A percentile compares a stretch with the other conserved stretches of the same genome.
Evolutionary conservation across 2,888 invertebrate genomes (phyloP).

Genomic region (Neoscelio sp.): DNA sequence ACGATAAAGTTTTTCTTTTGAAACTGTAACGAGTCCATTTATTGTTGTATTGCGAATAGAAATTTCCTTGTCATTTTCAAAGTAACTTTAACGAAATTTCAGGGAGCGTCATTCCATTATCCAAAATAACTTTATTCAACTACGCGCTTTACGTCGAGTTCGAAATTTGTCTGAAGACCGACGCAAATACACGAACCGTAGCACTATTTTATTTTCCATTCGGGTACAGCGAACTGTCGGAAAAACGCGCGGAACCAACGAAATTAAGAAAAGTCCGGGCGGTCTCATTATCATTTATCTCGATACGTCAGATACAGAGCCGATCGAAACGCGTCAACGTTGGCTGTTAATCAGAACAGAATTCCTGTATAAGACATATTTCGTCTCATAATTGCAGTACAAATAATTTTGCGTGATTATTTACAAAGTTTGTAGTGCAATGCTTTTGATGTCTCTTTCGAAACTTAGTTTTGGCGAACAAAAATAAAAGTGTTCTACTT

Average conservation of each 20-base stretch:
- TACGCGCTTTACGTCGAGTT: slow-evolving; percentile 18
- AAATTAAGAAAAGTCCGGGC: slow-evolving; percentile 65
- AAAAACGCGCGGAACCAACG: slow-evolving; percentile 59
- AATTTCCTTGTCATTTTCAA: slow-evolving; percentile 72
- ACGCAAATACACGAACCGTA: slow-evolving; percentile 27
- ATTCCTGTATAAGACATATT: slow-evolving; percentile 37
- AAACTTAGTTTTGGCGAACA: not conserved
- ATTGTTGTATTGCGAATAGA: slow-evolving; percentile 58
- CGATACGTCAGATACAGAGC: slow-evolving; percentile 62
- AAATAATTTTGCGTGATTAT: slow-evolving; percentile 5
- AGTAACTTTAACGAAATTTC: slow-evolving; percentile 71
- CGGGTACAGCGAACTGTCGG: slow-evolving; percentile 62
- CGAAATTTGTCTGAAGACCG: slow-evolving; percentile 42
- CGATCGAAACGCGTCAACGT: slow-evolving; percentile 60
- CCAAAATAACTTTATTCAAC: slow-evolving; percentile 35
- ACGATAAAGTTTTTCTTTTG: slow-evolving; percentile 1
- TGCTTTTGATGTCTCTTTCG: not conserved
- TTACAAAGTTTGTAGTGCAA: not conserved
- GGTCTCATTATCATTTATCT: slow-evolving; percentile 67
- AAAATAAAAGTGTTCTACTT: no score
- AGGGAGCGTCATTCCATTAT: slow-evolving; percentile 17
- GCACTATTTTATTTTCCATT: slow-evolving; percentile 49
- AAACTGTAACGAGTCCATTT: slow-evolving; percentile 54
- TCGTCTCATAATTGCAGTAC: slow-evolving; percentile 11
- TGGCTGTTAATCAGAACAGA: slow-evolving; percentile 49